Evolutionary conservation across 1,140 invertebrate genomes (phyloP), one percentile per base, ranked within the genome.

Genomic region (Drosophila ohnishii): DNA sequence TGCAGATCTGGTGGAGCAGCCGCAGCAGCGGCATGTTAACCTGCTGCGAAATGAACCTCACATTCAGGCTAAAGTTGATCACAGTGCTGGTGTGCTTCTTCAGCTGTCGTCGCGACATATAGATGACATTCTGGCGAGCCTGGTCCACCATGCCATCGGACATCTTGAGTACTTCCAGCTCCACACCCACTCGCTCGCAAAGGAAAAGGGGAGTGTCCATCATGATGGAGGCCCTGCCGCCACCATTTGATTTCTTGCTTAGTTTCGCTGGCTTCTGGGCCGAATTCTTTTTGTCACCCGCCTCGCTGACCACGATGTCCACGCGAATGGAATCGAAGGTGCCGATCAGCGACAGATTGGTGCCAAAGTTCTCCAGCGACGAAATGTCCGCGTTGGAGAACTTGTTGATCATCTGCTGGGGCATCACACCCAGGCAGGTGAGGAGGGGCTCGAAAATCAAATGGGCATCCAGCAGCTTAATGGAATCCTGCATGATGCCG

Each of bases 1-100:
- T 98, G 75, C 96, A 97, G 75, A 99, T 98, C 93, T 99, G 98
- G 93, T 99, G 97, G 40, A 99, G 93, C 25, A 99, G 93, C 60
- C 98, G 93, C 25, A 99, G 92, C 39, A 99, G 92, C 0, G 98
- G 97, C 97, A 99, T 99, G 90, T 99, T 99, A 8, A 98, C 74
- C 92, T 97, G 96, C 86, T 98, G 97, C 60, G 96, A 96, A 79
- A 98, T 97, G 80, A 96, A 97, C 51, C 96, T 93, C 37, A 97
- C 94, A 92, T 96, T 96, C 13, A 98, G 92, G 83, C 95, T 97
- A 83, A 98, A 96, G 90, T 98, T 97, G 39, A 98, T 94, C 78
- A 97, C 95, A 8, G 96, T 97, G 76, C 95, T 97, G 13, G 96
- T 97, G 90, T 97, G 96, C 85, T 97, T 97, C 84, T 97, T 97